Evolutionary conservation across 23 tunicate genomes (phyloP), one percentile per base, ranked within the genome.

Genomic region (Phallusia fumigata): DNA sequence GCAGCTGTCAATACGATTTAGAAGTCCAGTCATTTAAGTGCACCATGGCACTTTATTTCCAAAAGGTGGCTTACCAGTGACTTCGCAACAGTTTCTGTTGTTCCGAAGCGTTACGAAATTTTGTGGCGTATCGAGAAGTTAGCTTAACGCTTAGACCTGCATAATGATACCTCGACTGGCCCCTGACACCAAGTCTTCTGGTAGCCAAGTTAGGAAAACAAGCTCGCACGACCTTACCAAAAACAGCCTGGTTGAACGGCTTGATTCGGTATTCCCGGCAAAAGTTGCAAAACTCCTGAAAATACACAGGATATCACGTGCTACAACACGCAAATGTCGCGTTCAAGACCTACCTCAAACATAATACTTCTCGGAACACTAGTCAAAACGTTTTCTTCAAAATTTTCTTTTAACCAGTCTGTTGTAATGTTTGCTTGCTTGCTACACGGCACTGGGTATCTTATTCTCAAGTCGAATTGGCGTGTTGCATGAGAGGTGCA

Each of bases 181-280:
- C 98, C 47, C 98, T 76, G 0, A 94, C 88, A 8, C 98, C 98
- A 22, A 94, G 81, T n/a, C 98, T 65, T 53, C 98, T 64, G 8
- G 98, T 94, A 6, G 94, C 75, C n/a, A 94, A 84, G 65, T 94
- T 94, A 5, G 98, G 98, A 65, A 94, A 94, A 79, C 98, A 94
- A 32, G 98, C 87, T 28, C 98, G 64, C 0, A 94, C 98, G n/a
- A 94, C 87, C 79, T 94, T 94, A 16, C 98, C 98, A 73, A 94
- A 94, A 22, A 94, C 98, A 12, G 98, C 98, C 83, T 94, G 98
- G 52, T 94, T 94, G 35, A 89, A 94, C 30, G 90, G 95, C 65
- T 86, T 94, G 35, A 81, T 75, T 40, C 74, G 80, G 18, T 33
- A 53, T 0, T 76, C 86, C 1, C 77, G 69, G 65, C 93, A 85